Conservation (phyloP, 2,888 invertebrate species). For the Dorcus parallelipipedus region DNA sequence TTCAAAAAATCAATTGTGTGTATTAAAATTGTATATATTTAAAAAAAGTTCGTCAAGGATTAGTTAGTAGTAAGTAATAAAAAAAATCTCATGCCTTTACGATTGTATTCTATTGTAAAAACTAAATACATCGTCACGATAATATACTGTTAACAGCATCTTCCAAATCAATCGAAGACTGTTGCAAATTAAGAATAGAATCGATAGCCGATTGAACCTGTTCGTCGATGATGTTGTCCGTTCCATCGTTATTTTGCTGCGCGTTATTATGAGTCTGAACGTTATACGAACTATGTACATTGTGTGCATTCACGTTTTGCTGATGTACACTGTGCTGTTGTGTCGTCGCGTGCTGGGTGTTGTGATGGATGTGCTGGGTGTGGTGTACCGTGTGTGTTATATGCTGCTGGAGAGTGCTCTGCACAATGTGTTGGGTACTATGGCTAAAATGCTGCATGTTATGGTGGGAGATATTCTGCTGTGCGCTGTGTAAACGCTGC, state of each 20-base stretch:
- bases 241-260: constrained; percentile 27
- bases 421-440: constrained; percentile 17
- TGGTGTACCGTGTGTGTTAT: constrained; percentile 25
- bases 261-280: constrained; percentile 25
- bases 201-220: constrained; percentile 80
- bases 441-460: constrained; percentile 12
- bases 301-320: constrained; percentile 3
- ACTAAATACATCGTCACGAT: constrained; percentile 47
- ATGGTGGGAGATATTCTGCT: constrained; percentile 7
- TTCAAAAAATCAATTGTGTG: too few species aligned
- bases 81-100: not conserved
- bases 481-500: not conserved
- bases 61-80: not conserved
- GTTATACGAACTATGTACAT: constrained; percentile 8
- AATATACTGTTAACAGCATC: constrained; percentile 44
- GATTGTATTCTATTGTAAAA: constrained; percentile 7
- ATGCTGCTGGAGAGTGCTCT: constrained; percentile 21
- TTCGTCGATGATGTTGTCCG: constrained; percentile 64
- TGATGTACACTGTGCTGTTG: not conserved
- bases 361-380: constrained; percentile 13
- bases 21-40: too few species aligned
- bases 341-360: not conserved
- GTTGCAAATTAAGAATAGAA: constrained; percentile 71
- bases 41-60: too few species aligned
- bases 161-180: constrained; percentile 44